phyloP scores from a whole-genome alignment of 2,113 vertebrate species.

The Amazona vittata region DNA sequence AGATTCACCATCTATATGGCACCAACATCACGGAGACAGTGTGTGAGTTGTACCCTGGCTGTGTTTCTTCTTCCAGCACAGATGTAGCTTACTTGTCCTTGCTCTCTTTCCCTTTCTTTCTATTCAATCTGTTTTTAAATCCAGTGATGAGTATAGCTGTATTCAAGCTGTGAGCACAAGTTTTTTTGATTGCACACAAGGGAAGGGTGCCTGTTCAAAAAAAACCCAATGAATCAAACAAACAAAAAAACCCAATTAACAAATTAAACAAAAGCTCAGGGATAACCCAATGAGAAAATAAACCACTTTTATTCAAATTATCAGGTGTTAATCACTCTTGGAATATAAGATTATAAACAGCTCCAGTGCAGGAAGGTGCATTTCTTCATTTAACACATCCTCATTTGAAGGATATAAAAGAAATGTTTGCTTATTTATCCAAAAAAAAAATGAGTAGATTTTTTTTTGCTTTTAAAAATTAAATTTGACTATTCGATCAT shows the following conservation, averaged over 20 bases:
- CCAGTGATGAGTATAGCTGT: background rate
- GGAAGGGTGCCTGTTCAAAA: background rate
- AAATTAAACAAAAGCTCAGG: slow-evolving; percentile 6
- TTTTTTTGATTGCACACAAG: background rate
- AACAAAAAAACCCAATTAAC: background rate
- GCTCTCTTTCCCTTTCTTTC: background rate
- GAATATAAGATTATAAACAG: slow-evolving; percentile 39
- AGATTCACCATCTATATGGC: too few species aligned
- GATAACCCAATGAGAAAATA: slow-evolving; percentile 76
- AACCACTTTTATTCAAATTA: slow-evolving; percentile 76
- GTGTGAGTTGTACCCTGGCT: background rate
- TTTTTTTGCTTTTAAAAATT: background rate
- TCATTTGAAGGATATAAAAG: slow-evolving; percentile 58
- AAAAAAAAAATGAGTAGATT: slow-evolving; percentile 33
- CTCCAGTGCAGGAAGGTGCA: slow-evolving; percentile 2
- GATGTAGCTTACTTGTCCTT: background rate
- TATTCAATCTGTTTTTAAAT: background rate
- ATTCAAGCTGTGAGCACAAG: fast-evolving
- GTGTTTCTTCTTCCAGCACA: background rate
- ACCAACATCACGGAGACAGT: background rate
- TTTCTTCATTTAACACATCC: slow-evolving; percentile 47
- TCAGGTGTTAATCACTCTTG: slow-evolving; percentile 37
- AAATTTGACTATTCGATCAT: slow-evolving; percentile 27
- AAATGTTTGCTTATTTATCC: slow-evolving; percentile 22
- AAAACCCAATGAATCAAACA: background rate